These are phyloP conservation scores for Ceratosolen fusciceps DNA, from an alignment of 1,140 invertebrate species.

Conservation along the genomic window DNA sequence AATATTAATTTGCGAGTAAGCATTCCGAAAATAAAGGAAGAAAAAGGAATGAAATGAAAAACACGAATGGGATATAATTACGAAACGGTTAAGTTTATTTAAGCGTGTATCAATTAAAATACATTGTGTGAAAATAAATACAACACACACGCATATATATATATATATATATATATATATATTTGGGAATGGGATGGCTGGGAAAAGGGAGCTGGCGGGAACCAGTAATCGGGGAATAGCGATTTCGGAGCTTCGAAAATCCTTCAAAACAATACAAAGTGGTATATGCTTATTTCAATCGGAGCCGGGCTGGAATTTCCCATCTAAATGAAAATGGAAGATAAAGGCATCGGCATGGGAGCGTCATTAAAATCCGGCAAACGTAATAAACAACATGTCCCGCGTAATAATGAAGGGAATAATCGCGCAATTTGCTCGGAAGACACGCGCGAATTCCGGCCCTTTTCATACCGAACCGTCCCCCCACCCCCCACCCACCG, in stretches of 20 bases:
- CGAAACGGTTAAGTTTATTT: neutral
- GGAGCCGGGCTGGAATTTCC: neutral
- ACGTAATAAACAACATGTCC: neutral
- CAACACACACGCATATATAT: too few relatives aligned
- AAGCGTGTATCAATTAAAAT: neutral
- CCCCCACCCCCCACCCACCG: neutral
- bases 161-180: too few relatives aligned
- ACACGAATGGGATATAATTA: neutral
- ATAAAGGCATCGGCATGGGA: neutral
- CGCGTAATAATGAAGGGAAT: neutral
- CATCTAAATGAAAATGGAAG: neutral
- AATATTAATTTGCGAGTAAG: too few relatives aligned
- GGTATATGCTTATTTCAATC: constrained; percentile 4
- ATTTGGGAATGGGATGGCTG: neutral
- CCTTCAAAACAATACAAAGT: constrained; percentile 7
- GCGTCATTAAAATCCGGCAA: neutral
- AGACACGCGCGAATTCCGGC: neutral
- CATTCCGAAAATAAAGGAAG: too few relatives aligned
- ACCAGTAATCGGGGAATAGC: neutral
- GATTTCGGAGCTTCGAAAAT: neutral
- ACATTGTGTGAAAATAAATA: constrained; percentile 1
- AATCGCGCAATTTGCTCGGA: neutral
- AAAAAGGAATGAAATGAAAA: too few relatives aligned
- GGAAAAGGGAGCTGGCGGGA: neutral
- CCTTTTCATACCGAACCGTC: neutral